Evolutionary conservation across 2,888 invertebrate genomes (phyloP).

Genomic region (Syrphus vitripennis): DNA sequence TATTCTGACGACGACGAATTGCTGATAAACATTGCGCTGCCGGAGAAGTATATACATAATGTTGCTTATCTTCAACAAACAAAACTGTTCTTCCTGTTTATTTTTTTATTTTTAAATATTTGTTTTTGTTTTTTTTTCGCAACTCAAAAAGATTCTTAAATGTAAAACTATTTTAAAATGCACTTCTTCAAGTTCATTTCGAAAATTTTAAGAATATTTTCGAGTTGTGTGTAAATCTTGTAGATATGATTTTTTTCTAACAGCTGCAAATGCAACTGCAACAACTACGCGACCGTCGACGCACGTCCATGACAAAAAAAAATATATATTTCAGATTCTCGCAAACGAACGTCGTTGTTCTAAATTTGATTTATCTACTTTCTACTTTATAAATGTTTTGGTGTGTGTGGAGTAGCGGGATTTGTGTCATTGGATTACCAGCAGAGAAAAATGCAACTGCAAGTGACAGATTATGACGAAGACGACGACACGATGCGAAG

Average conservation of each 20-base stretch:
- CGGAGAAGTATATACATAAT: background rate
- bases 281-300: too few species aligned
- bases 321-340: conserved; percentile 37
- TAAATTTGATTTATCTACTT: conserved; percentile 61
- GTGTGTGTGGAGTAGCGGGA: background rate
- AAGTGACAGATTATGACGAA: conserved; percentile 2
- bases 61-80: conserved; percentile 59
- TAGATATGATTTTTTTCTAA: conserved; percentile 18
- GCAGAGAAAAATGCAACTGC: background rate
- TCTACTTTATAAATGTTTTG: conserved; percentile 23
- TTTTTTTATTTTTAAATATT: background rate
- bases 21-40: conserved; percentile 5
- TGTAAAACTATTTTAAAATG: background rate
- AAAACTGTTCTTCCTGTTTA: conserved; percentile 58
- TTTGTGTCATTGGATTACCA: conserved; percentile 20
- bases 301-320: conserved; percentile 50
- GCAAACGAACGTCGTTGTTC: conserved; percentile 1
- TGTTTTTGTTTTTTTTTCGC: conserved; percentile 18
- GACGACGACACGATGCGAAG: background rate
- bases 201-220: background rate
- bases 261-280: too few species aligned
- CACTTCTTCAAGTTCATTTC: conserved; percentile 18
- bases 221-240: background rate
- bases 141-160: background rate
- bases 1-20: background rate